Evolutionary conservation across 2,113 vertebrate species (phyloP).

Genomic region (Eleginops maclovinus): DNA sequence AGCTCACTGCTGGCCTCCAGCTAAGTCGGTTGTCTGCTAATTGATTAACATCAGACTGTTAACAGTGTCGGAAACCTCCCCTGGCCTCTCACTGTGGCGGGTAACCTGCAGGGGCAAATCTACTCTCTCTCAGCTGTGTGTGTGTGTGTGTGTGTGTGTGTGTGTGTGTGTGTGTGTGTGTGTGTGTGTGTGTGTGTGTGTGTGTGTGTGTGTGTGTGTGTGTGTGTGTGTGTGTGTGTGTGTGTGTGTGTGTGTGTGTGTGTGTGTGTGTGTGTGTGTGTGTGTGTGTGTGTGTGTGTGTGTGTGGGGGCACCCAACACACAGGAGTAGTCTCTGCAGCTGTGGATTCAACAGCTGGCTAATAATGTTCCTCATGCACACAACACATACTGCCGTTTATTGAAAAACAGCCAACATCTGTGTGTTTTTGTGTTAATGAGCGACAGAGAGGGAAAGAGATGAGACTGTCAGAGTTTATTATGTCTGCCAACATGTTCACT

Average conservation of each 20-base stretch:
- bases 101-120: conserved; percentile 56
- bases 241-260: conserved; percentile 24
- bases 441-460: conserved; percentile 32
- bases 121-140: conserved; percentile 26
- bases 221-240: conserved; percentile 4
- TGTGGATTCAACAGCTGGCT: conserved; percentile 75
- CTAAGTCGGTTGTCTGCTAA: conserved; percentile 68
- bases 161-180: conserved; percentile 25
- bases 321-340: conserved; percentile 50
- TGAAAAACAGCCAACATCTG: conserved; percentile 69
- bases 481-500: conserved; percentile 1
- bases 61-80: conserved; percentile 60
- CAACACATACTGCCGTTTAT: conserved; percentile 38
- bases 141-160: conserved; percentile 3
- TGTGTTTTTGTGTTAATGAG: conserved; percentile 60
- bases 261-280: too few relatives aligned
- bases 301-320: conserved; percentile 4
- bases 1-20: conserved; percentile 49
- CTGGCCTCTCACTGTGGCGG: conserved; percentile 44
- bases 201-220: too few relatives aligned
- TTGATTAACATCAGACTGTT: conserved; percentile 73
- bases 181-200: too few relatives aligned
- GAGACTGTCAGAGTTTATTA: conserved; percentile 48
- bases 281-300: too few relatives aligned
- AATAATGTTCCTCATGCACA: conserved; percentile 63